phyloP scores from a whole-genome alignment of 2,797 vertebrate genomes.

The Enteromius trimaculatus region DNA sequence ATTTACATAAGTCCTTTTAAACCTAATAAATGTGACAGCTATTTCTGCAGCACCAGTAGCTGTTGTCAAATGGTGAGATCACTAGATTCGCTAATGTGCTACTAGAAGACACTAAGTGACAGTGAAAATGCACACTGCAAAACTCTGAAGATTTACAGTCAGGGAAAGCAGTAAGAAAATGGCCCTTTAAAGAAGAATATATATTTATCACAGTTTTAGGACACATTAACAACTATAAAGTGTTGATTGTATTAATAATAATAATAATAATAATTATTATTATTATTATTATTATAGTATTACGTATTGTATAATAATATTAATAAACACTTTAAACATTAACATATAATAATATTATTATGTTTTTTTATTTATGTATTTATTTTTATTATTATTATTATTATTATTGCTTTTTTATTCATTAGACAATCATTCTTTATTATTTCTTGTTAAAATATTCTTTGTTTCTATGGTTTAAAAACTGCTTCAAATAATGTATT shows the following conservation, averaged over 20 bases:
- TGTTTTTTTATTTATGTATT: too few relatives aligned
- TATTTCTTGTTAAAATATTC: not conserved
- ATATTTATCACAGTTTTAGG: not conserved
- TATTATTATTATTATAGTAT: too few relatives aligned
- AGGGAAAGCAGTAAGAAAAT: not conserved
- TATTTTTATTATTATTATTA: not conserved
- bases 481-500: not conserved
- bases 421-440: not conserved
- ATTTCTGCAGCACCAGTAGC: slow-evolving; percentile 6
- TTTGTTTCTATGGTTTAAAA: not conserved
- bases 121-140: not conserved
- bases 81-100: slow-evolving; percentile 9
- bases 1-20: slow-evolving; percentile 26
- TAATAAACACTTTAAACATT: not conserved
- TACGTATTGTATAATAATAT: too few relatives aligned
- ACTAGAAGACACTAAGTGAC: slow-evolving; percentile 1
- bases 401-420: not conserved
- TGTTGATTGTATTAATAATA: not conserved
- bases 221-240: not conserved
- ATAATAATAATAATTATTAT: not conserved
- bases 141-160: not conserved
- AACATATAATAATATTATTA: not conserved
- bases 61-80: slow-evolving; percentile 11
- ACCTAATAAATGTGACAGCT: slow-evolving; percentile 12
- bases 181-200: not conserved